Evolutionary conservation across 2,113 vertebrate genomes (phyloP).

Genomic region (Corythaixoides concolor): DNA sequence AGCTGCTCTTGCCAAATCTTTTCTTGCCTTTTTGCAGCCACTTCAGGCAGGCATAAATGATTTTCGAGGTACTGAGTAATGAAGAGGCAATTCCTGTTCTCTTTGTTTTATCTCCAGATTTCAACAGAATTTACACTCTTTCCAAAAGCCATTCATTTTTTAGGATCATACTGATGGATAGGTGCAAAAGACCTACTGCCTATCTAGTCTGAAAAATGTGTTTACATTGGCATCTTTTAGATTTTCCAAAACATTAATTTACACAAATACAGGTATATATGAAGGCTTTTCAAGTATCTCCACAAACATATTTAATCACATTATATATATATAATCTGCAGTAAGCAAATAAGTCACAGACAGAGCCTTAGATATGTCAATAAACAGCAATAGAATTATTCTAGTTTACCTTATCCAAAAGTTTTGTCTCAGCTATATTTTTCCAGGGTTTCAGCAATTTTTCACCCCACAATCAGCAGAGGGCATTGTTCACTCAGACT

Average conservation of each 20-base stretch:
- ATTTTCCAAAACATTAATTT: background rate
- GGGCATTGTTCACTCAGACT: background rate
- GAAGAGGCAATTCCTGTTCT: background rate
- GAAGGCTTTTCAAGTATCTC: background rate
- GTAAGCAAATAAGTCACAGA: background rate
- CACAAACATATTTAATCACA: background rate
- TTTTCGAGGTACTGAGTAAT: background rate
- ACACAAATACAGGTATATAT: background rate
- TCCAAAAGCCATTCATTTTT: background rate
- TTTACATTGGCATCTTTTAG: background rate
- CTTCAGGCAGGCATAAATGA: background rate
- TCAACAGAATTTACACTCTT: background rate
- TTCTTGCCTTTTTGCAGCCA: background rate
- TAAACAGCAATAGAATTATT: background rate
- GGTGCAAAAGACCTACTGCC: too few species aligned
- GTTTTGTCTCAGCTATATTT: background rate
- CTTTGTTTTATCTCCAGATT: background rate
- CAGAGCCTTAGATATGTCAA: background rate
- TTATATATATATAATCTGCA: background rate
- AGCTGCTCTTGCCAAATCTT: background rate
- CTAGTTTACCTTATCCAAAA: background rate
- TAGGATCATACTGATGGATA: background rate
- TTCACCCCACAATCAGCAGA: background rate
- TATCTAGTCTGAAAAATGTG: background rate
- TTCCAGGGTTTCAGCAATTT: background rate